Evolutionary conservation across 2,113 vertebrate species (phyloP), one percentile per base, ranked within the genome.

Genomic region (Pelmatolapia mariae): DNA sequence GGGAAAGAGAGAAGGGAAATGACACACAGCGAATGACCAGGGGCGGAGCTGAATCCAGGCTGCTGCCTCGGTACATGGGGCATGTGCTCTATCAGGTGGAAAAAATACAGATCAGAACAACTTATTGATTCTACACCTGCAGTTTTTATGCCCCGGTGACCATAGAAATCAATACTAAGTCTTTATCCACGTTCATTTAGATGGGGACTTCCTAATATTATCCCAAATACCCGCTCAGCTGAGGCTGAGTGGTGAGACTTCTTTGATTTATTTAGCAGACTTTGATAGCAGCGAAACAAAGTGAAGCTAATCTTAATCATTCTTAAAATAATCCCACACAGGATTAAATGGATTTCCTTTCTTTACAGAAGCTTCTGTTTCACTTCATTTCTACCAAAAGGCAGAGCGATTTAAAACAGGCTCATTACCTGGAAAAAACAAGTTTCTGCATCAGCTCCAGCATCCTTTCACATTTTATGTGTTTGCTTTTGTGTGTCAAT

Each of bases 291-390:
- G 24, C 2, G 8, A 76, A 47, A 76, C 5, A 29, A 73, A 29
- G 40, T 18, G 68, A 76, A 5, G 66, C 0, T 16, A 76, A 15
- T 71, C 66, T 18, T 29, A 7, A 76, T 29, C 38, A 10, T 1
- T 45, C 71, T 47, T 18, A 19, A 26, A 76, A 19, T 76, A 47
- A 45, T 76, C 24, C 68, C 24, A 47, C 43, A 3, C 40, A 47
- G 40, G 22, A 26, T 36, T 38, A 15, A 36, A 0, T 1, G 8
- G n/a, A 54, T 80, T 36, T 5, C 31, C 8, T 31, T 16, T 5
- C 31, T 38, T 24, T 10, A 5, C 15, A 22, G 50, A 53, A 22
- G 52, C 12, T 22, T 24, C n/a, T 22, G 47, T 80, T 80, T 80
- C 78, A 56, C 19, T 36, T 22, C 7, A 36, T 22, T 80, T 53